Percentiles rank a stretch among this genome's conserved stretches.
These are phyloP conservation scores for Pipistrellus pygmaeus DNA, from an alignment of 2,797 vertebrate genomes.

Conservation along the genomic window DNA sequence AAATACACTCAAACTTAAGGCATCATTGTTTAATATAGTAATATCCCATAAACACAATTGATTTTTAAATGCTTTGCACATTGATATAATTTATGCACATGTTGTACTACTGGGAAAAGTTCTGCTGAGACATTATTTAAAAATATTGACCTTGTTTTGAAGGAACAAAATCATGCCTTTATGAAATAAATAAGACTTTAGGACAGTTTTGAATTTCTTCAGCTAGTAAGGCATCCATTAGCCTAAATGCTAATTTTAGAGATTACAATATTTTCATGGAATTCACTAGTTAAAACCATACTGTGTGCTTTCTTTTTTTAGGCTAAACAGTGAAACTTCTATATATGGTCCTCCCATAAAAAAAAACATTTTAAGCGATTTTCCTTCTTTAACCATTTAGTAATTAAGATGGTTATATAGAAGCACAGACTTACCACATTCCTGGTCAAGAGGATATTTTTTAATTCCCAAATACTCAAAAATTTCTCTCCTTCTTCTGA, in stretches of 20 bases:
- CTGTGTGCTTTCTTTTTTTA: background rate
- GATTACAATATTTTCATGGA: background rate
- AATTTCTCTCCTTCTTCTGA: background rate
- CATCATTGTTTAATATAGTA: background rate
- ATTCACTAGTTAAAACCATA: background rate
- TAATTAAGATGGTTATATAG: background rate
- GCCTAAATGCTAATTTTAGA: background rate
- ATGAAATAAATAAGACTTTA: background rate
- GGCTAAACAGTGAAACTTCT: background rate
- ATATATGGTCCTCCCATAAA: background rate
- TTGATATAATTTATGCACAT: background rate
- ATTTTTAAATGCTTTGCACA: background rate
- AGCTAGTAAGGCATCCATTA: background rate
- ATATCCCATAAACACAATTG: background rate
- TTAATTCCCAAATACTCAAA: background rate
- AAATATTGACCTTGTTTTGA: background rate
- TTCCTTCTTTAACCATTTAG: background rate
- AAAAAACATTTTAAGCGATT: background rate
- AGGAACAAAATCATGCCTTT: background rate
- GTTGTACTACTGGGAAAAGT: background rate
- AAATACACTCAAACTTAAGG: conserved; percentile 42
- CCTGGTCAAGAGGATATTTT: background rate
- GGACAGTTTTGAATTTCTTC: background rate
- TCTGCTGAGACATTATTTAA: background rate
- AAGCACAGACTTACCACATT: background rate